Evolutionary conservation across 2,797 vertebrate genomes (phyloP).

Genomic region (Podargus strigoides): DNA sequence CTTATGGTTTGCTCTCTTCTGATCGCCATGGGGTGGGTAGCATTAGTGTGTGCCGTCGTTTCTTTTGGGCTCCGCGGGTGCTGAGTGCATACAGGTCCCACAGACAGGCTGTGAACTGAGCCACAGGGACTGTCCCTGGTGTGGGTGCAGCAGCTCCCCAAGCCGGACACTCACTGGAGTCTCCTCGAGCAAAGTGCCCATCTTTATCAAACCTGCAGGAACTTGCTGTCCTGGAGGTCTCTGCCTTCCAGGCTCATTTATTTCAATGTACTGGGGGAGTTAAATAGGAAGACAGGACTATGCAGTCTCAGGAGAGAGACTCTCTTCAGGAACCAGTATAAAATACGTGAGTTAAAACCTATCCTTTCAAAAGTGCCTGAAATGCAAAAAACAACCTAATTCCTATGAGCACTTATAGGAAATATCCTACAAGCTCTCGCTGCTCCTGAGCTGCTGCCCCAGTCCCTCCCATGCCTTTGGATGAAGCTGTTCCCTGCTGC

Average conservation of each 20-base stretch:
- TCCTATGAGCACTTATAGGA: background rate
- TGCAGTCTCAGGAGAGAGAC: background rate
- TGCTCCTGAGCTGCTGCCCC: background rate
- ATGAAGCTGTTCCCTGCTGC: background rate
- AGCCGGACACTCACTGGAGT: fast-evolving
- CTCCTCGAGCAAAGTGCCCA: background rate
- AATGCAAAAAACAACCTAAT: background rate
- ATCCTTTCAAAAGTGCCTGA: background rate
- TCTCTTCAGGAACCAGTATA: background rate
- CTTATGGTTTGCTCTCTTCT: background rate
- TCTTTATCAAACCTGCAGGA: background rate
- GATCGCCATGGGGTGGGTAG: fast-evolving
- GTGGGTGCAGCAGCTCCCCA: background rate
- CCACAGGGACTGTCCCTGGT: background rate
- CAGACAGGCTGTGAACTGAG: fast-evolving
- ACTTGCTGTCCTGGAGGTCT: background rate
- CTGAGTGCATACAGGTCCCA: background rate
- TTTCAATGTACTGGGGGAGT: background rate
- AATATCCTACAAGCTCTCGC: background rate
- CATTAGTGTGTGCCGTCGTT: fast-evolving
- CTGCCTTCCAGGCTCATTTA: background rate
- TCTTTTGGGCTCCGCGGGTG: background rate
- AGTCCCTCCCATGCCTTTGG: background rate
- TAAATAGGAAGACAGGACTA: background rate
- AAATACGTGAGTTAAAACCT: background rate